Evolutionary conservation across 1,140 invertebrate genomes (phyloP), one percentile per base, ranked within the genome.

Genomic region (Ladona fulva): DNA sequence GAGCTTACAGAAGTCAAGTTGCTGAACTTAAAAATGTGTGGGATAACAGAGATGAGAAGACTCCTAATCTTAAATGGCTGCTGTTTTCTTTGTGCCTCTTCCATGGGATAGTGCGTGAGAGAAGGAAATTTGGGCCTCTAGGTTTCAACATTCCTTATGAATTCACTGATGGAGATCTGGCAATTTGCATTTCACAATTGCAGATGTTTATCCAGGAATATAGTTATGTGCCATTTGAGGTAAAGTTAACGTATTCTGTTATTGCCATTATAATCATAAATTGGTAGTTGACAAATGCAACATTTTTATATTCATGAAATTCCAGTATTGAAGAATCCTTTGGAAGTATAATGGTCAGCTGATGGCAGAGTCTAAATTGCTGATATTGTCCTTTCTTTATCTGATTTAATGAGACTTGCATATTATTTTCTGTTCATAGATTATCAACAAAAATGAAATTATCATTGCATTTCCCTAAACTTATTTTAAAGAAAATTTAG

Each of bases 81-180:
- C 80, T 92, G 24, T 93, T 91, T 81, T 89, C 91, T 5, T 83
- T 94, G 0, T 91, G 91, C 80, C 86, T 93, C 80, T 93, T 94
- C 83, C 92, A 94, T 81, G 91, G 90, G 0, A 83, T 90, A 5
- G 84, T 92, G 11, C 84, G 92, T 78, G 92, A 93, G 81, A 85
- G 92, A 78, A 82, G 90, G 37, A 92, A 92, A 82, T 94, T 92
- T 82, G 92, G 92, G 0, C 87, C 92, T 0, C 82, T 93, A 6
- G 92, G 92, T 10, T 91, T 92, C 87, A 94, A 94, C 82, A 92
- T 92, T 74, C 89, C 91, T 0, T 93, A 93, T 81, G 91, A 92
- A 81, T 94, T 93, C 82, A 92, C 92, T 74, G 90, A 92, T 79
- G 91, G 91, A 0, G 92, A 94, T 85, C 84, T 94, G 24, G 85